phyloP scores from a whole-genome alignment of 2,113 vertebrate genomes.

The Acanthisitta chloris region DNA sequence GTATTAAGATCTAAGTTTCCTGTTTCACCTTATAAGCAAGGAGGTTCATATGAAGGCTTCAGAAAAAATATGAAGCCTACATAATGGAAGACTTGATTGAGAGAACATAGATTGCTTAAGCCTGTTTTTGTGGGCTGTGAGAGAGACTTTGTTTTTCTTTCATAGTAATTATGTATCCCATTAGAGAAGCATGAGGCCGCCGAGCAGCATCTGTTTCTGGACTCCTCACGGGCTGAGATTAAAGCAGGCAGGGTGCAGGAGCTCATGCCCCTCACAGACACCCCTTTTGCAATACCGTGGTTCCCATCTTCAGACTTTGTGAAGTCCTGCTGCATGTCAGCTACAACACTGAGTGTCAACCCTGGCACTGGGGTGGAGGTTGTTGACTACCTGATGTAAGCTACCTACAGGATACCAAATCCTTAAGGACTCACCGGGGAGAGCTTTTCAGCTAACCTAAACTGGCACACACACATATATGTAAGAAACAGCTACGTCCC shows the following conservation, averaged over 20 bases:
- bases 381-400: neutral
- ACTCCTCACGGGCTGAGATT: neutral
- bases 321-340: neutral
- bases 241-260: neutral
- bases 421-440: neutral
- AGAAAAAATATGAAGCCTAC: neutral
- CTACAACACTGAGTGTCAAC: neutral
- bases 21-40: neutral
- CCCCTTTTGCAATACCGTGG: neutral
- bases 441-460: neutral
- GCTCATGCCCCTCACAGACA: neutral
- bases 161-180: neutral
- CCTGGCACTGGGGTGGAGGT: neutral
- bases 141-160: neutral
- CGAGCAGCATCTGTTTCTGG: neutral
- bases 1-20: neutral
- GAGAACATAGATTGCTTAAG: neutral
- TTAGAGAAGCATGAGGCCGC: neutral
- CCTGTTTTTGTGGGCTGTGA: neutral
- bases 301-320: neutral
- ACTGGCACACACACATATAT: neutral
- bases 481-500: neutral
- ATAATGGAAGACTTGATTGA: neutral
- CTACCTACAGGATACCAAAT: neutral
- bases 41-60: neutral